These are phyloP conservation scores for Alces alces DNA, from an alignment of 2,113 vertebrate genomes.

Conservation along the genomic window DNA sequence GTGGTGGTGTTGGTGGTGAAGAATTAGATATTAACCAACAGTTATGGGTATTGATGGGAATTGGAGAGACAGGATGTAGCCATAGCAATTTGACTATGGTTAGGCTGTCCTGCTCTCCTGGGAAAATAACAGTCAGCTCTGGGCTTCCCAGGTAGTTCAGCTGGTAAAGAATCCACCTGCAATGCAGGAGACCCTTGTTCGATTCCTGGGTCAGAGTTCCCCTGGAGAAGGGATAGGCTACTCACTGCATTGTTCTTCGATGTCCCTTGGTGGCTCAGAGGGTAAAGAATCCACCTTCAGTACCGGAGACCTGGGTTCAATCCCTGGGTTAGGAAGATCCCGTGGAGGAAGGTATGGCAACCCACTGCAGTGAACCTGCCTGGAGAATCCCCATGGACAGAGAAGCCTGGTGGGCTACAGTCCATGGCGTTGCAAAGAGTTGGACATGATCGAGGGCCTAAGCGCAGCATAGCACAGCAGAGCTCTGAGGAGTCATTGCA, in stretches of 20 bases:
- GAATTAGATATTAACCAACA: neutral
- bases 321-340: neutral
- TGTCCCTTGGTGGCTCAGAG: rapidly evolving
- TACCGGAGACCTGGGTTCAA: neutral
- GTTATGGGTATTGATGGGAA: neutral
- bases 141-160: neutral
- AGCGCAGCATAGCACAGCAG: neutral
- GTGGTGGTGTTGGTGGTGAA: neutral
- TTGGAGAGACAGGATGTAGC: neutral
- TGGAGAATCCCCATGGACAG: neutral
- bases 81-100: neutral
- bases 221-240: neutral
- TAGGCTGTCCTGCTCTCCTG: rapidly evolving
- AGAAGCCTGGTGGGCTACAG: neutral
- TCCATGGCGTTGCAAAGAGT: neutral
- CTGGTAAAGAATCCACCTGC: neutral
- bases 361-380: neutral
- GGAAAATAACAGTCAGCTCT: neutral
- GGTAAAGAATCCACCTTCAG: neutral
- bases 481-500: neutral
- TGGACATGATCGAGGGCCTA: neutral
- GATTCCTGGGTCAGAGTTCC: neutral
- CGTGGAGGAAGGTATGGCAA: neutral
- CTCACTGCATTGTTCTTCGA: neutral
- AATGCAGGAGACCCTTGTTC: neutral